phyloP scores from a whole-genome alignment of 2,888 invertebrate genomes.

The Auanema sp. region DNA sequence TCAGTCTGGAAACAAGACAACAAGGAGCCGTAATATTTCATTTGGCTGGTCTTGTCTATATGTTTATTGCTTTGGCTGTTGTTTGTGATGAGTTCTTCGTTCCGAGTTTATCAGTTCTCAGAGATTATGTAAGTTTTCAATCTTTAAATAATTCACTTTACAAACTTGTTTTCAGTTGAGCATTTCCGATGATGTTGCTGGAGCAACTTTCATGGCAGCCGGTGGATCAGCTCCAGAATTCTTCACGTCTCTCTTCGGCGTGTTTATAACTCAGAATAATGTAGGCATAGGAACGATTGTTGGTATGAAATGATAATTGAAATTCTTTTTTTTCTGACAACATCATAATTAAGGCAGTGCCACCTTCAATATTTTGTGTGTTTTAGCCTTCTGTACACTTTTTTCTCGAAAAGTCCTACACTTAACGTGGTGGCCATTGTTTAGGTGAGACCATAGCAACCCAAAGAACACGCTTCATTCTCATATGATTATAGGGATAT shows the following conservation, averaged over 20 bases:
- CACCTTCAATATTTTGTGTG: slow-evolving; percentile 62
- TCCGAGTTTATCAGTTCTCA: slow-evolving; percentile 93
- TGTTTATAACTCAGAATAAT: slow-evolving; percentile 95
- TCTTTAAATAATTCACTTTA: slow-evolving; percentile 1
- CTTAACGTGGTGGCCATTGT: slow-evolving; percentile 60
- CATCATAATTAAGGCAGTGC: slow-evolving; percentile 66
- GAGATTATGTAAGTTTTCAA: slow-evolving; percentile 73
- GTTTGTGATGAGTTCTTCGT: slow-evolving; percentile 99
- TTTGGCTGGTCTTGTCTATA: slow-evolving; percentile 84
- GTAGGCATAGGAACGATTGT: slow-evolving; percentile 94
- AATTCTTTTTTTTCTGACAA: neutral
- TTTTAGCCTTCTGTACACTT: slow-evolving; percentile 60
- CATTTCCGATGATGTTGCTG: slow-evolving; percentile 94
- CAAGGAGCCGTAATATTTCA: slow-evolving; percentile 87
- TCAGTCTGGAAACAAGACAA: slow-evolving; percentile 81
- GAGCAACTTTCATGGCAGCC: slow-evolving; percentile 98
- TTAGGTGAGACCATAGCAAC: slow-evolving; percentile 26
- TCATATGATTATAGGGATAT: slow-evolving; percentile 46
- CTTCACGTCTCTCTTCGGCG: slow-evolving; percentile 94
- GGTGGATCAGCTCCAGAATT: slow-evolving; percentile 93
- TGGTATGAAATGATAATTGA: slow-evolving; percentile 68
- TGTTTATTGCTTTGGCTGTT: slow-evolving; percentile 96
- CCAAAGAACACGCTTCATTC: neutral
- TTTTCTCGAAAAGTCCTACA: slow-evolving; percentile 53
- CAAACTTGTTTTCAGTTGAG: slow-evolving; percentile 69